These are phyloP conservation scores for Pipistrellus pipistrellus DNA, from an alignment of 2,797 vertebrate genomes.

Conservation along the genomic window DNA sequence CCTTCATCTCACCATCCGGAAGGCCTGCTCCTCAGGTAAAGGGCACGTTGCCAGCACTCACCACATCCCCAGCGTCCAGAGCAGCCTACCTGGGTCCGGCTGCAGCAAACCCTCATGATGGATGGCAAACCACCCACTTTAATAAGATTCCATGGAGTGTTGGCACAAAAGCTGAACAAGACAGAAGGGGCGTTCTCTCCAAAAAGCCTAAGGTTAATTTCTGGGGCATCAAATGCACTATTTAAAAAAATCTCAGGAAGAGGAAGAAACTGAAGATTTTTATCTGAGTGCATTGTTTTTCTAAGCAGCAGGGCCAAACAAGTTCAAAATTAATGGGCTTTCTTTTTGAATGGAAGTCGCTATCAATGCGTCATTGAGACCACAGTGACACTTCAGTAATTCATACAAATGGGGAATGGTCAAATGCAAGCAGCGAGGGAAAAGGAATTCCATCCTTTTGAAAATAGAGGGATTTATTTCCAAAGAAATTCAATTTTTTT, in stretches of 20 bases:
- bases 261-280: slow-evolving; percentile 75
- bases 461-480: slow-evolving; percentile 23
- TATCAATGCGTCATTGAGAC: slow-evolving; percentile 24
- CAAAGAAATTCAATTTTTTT: neutral
- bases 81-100: neutral
- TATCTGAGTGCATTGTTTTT: slow-evolving; percentile 75
- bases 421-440: neutral
- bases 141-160: neutral
- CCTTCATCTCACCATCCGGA: neutral
- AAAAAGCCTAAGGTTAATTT: slow-evolving; percentile 24
- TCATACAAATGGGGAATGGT: neutral
- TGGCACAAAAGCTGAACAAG: neutral
- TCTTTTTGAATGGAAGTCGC: slow-evolving; percentile 15
- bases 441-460: neutral
- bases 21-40: neutral
- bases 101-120: neutral
- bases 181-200: slow-evolving; percentile 21
- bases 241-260: slow-evolving; percentile 68
- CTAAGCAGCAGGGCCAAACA: slow-evolving; percentile 58
- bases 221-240: slow-evolving; percentile 18
- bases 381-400: neutral
- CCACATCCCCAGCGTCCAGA: neutral
- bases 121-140: neutral
- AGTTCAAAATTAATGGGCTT: slow-evolving; percentile 49
- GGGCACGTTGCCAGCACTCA: neutral